Base-by-base conservation (phyloP, 2,113 vertebrate genomes). In the Chionis minor region DNA sequence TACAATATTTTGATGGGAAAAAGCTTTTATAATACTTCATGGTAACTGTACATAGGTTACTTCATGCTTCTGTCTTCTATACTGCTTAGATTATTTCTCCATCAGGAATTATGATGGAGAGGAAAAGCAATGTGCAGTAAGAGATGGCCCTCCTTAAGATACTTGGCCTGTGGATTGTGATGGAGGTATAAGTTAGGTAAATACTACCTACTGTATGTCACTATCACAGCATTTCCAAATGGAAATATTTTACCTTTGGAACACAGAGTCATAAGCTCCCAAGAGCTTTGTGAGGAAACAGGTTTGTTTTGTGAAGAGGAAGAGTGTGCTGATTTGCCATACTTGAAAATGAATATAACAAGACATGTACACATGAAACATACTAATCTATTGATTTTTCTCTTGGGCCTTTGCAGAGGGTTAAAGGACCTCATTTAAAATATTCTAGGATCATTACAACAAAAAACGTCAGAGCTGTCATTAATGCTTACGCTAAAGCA, bases 381-480 rank as follows among this genome's bases (percentile, higher is more conserved):
- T 6, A 72, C 49, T 44, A 56, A 69, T 23, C 49, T 51, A 51
- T 51, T 54, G 59, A 15, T 81, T 70, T 71, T 62, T 81, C 33
- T 82, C 49, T 58, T 87, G 91, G 13, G 32, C 44, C 79, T 83
- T 38, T 90, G 42, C 18, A 71, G 6, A 8, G n/a, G 8, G 23
- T 70, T 66, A 54, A 90, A 74, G 54, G 26, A 62, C 38, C n/a
- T 82, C 0, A 0, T 77, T 88, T 86, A 38, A 93, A 90, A 54
- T 74, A 80, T 45, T 87, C 63, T 0, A 0, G 32, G 35, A 55
- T 85, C 1, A 0, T 59, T 72, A 35, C 40, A 56, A 55, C 2
- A 8, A 45, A 87, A 91, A 51, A 18, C 61, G 78, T 91, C 93
- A 78, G 30, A 72, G 49, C 73, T 90, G 40, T 24, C 78, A 87